A percentile compares a stretch with the other conserved stretches of the same genome.
Evolutionary conservation across 2,888 invertebrate species (phyloP).

Genomic region (Dynastes grantii): DNA sequence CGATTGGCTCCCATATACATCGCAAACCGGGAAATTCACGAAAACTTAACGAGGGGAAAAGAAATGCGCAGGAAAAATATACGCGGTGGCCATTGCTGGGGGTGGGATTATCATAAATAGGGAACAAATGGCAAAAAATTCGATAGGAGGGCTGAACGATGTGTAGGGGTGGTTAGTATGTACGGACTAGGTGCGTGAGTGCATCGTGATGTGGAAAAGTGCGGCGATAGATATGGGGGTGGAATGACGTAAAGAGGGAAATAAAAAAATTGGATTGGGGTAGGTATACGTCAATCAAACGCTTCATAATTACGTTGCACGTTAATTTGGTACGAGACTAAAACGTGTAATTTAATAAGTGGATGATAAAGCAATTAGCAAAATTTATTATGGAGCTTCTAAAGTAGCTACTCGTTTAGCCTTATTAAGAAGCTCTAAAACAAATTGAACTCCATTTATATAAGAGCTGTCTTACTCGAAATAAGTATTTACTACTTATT

Average conservation of each 20-base stretch:
- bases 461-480: too few relatives aligned
- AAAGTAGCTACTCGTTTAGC: constrained; percentile 5
- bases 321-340: constrained; percentile 28
- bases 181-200: neutral
- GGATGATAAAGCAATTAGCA: constrained; percentile 41
- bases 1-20: constrained; percentile 59
- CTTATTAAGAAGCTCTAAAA: neutral
- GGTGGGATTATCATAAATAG: constrained; percentile 60
- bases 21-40: constrained; percentile 58
- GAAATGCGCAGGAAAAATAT: constrained; percentile 56
- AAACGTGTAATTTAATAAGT: constrained; percentile 43
- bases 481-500: too few relatives aligned
- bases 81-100: constrained; percentile 58
- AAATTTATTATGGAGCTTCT: constrained; percentile 36
- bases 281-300: constrained; percentile 27
- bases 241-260: constrained; percentile 20
- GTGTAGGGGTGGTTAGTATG: constrained; percentile 33
- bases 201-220: constrained; percentile 23
- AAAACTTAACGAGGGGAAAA: constrained; percentile 58
- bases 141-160: constrained; percentile 33
- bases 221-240: neutral
- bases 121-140: constrained; percentile 53
- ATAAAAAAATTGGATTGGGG: constrained; percentile 6
- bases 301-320: constrained; percentile 29
- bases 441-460: too few relatives aligned